phyloP scores from a whole-genome alignment of 2,113 vertebrate species.

The Eudyptes chrysolophus region DNA sequence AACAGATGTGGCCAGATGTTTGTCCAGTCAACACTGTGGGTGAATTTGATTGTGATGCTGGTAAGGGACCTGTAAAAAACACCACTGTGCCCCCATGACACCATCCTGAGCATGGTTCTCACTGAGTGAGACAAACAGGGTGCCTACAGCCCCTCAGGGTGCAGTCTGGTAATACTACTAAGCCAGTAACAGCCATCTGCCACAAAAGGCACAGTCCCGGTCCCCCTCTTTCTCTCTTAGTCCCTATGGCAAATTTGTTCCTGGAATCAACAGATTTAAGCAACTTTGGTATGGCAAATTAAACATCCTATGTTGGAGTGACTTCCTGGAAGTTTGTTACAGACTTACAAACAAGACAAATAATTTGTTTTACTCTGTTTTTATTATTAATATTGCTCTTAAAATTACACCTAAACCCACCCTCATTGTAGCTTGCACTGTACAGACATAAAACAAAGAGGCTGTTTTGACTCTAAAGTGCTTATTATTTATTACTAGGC shows the following conservation, averaged over 20 bases:
- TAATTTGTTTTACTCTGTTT: not conserved
- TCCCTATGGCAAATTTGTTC: not conserved
- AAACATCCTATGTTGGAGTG: not conserved
- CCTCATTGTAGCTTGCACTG: not conserved
- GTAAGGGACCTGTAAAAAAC: not conserved
- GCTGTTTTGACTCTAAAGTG: not conserved
- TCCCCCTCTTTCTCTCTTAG: not conserved
- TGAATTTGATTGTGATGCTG: not conserved
- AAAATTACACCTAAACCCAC: not conserved
- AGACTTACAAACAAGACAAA: not conserved
- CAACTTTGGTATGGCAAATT: not conserved
- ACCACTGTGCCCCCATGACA: not conserved
- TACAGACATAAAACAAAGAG: not conserved
- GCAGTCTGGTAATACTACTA: not conserved
- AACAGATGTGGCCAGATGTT: not conserved
- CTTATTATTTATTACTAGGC: not conserved
- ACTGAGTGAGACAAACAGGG: not conserved
- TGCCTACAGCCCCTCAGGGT: not conserved
- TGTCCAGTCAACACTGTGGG: not conserved
- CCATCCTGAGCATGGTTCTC: not conserved
- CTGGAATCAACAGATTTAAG: not conserved
- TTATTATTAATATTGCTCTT: not conserved
- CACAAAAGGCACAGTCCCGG: not conserved
- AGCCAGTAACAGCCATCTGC: not conserved
- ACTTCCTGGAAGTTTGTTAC: not conserved